A percentile compares a stretch with the other conserved stretches of the same genome.
Evolutionary conservation across 2,797 vertebrate species (phyloP).

Genomic region (Kryptolebias ocellatus): DNA sequence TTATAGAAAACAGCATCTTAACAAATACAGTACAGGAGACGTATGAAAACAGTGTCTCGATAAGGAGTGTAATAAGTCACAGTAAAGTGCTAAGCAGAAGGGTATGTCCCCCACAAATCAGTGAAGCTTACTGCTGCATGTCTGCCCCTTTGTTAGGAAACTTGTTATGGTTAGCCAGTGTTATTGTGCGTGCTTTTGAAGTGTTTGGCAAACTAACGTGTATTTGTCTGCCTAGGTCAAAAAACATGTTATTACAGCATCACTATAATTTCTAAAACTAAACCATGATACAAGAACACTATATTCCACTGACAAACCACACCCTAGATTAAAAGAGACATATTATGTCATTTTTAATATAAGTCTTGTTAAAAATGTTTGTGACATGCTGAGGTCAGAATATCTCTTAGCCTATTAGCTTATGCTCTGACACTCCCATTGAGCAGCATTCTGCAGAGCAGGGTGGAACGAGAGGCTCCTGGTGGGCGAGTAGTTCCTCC

Average conservation of each 20-base stretch:
- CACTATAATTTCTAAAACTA: slow-evolving; percentile 30
- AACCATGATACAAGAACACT: slow-evolving; percentile 12
- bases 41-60: slow-evolving; percentile 47
- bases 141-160: slow-evolving; percentile 19
- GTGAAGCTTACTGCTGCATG: slow-evolving; percentile 19
- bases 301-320: slow-evolving; percentile 19
- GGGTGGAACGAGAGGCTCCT: too few relatives aligned
- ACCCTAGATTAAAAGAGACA: slow-evolving; percentile 18
- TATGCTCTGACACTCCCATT: background rate
- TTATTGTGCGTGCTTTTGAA: slow-evolving; percentile 18
- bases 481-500: too few relatives aligned
- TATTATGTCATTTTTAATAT: background rate
- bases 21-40: slow-evolving; percentile 46
- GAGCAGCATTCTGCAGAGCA: background rate
- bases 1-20: slow-evolving; percentile 49
- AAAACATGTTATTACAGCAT: slow-evolving; percentile 15
- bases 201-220: slow-evolving; percentile 22
- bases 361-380: background rate
- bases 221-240: slow-evolving; percentile 12
- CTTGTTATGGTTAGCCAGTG: slow-evolving; percentile 14
- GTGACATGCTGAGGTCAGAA: background rate
- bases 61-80: slow-evolving; percentile 41
- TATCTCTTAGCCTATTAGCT: background rate
- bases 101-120: slow-evolving; percentile 26
- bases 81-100: slow-evolving; percentile 1